These are phyloP conservation scores for Alosa alosa DNA, from an alignment of 2,113 vertebrate species.

Conservation along the genomic window DNA sequence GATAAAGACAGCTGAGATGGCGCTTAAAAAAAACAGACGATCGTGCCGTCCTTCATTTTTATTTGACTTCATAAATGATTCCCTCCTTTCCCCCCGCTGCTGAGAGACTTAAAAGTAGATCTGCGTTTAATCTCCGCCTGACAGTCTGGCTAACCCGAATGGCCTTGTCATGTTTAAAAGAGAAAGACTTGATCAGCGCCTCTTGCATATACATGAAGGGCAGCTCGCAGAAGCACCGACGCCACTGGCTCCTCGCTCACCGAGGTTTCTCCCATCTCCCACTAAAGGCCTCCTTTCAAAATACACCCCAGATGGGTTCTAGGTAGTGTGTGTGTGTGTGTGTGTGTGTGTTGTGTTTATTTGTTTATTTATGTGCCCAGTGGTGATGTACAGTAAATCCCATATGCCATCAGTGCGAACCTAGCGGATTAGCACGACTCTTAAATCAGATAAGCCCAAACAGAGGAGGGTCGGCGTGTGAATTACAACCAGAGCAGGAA, in stretches of 20 bases:
- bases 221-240: not conserved
- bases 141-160: not conserved
- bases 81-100: not conserved
- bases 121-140: not conserved
- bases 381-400: not conserved
- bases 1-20: not conserved
- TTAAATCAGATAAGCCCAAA: not conserved
- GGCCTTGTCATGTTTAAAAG: constrained; percentile 13
- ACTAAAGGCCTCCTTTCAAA: not conserved
- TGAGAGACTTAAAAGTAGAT: not conserved
- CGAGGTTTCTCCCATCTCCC: not conserved
- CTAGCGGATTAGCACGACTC: not conserved
- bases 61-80: not conserved
- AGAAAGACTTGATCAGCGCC: constrained; percentile 23
- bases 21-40: not conserved
- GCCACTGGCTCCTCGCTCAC: not conserved
- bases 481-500: not conserved
- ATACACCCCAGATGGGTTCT: not conserved
- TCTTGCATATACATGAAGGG: not conserved
- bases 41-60: not conserved
- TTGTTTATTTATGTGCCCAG: constrained; percentile 14
- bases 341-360: constrained; percentile 30
- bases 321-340: constrained; percentile 4
- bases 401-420: not conserved
- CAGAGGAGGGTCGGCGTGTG: not conserved